phyloP scores from a whole-genome alignment of 2,113 vertebrate species.

The Struthidea cinerea region DNA sequence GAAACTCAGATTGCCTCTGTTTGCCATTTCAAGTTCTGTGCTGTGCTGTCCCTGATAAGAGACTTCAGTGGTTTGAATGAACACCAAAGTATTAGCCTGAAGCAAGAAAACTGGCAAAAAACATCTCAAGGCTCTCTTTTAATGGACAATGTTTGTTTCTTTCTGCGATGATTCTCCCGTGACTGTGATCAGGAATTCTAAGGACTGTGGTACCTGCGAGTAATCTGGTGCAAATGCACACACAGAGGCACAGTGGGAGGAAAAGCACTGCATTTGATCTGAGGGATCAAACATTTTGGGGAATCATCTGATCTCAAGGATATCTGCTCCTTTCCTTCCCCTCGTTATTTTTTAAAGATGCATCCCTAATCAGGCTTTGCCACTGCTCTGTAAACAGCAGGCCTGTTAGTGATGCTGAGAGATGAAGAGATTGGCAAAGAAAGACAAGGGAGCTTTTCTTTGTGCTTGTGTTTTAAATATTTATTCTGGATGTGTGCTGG shows the following conservation, averaged over 20 bases:
- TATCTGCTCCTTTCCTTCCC: background rate
- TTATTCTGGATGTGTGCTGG: background rate
- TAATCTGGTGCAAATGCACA: background rate
- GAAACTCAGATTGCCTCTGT: background rate
- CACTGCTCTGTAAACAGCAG: background rate
- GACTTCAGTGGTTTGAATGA: conserved; percentile 41
- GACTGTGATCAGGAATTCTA: conserved; percentile 52
- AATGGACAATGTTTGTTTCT: conserved; percentile 43
- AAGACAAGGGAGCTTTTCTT: background rate
- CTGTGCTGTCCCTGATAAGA: conserved; percentile 57
- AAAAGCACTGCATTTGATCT: background rate
- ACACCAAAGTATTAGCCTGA: conserved; percentile 43
- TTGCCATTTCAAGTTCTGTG: conserved; percentile 26
- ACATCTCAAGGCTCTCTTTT: conserved; percentile 44
- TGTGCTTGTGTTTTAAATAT: background rate
- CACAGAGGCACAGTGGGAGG: background rate
- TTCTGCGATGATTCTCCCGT: background rate
- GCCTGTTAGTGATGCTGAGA: background rate
- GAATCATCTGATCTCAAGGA: conserved; percentile 20
- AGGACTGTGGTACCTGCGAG: background rate
- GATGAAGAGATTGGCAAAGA: background rate
- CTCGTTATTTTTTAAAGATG: background rate
- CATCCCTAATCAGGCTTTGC: background rate
- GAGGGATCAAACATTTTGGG: background rate
- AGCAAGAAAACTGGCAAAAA: conserved; percentile 28